phyloP scores from a whole-genome alignment of 64 coral and sea anemone genomes.

The Montipora sp. region DNA sequence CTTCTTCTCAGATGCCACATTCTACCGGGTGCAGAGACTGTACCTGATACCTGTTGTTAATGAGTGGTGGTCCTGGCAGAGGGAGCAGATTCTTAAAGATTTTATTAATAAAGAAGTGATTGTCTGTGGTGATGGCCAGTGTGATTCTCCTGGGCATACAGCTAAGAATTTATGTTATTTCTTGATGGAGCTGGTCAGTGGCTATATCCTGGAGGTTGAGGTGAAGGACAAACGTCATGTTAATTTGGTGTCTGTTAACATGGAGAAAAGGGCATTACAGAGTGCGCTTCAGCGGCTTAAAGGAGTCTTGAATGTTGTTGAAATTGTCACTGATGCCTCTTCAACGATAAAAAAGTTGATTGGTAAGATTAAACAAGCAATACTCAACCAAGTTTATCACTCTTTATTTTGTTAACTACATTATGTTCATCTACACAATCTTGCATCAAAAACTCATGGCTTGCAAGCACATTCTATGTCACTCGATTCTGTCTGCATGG shows the following conservation, averaged over 20 bases:
- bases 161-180: constrained; percentile 28
- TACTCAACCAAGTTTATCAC: not conserved
- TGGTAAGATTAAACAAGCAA: not conserved
- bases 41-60: not conserved
- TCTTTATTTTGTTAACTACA: no score
- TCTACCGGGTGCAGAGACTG: constrained; percentile 8
- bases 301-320: not conserved
- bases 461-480: no score
- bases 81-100: not conserved
- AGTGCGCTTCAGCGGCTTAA: not conserved
- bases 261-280: constrained; percentile 20
- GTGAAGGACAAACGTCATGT: constrained; percentile 34
- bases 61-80: constrained; percentile 34
- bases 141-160: constrained; percentile 31
- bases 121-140: constrained; percentile 37
- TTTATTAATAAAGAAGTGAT: not conserved
- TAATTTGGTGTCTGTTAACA: constrained; percentile 9
- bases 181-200: not conserved
- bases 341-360: constrained; percentile 32
- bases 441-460: no score
- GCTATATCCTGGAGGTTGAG: constrained; percentile 35
- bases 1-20: constrained; percentile 5
- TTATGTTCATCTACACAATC: no score
- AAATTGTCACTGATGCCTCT: not conserved
- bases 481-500: no score